Base-by-base conservation (phyloP, 1,140 invertebrate species). In the Pseudomyrmex concolor region DNA sequence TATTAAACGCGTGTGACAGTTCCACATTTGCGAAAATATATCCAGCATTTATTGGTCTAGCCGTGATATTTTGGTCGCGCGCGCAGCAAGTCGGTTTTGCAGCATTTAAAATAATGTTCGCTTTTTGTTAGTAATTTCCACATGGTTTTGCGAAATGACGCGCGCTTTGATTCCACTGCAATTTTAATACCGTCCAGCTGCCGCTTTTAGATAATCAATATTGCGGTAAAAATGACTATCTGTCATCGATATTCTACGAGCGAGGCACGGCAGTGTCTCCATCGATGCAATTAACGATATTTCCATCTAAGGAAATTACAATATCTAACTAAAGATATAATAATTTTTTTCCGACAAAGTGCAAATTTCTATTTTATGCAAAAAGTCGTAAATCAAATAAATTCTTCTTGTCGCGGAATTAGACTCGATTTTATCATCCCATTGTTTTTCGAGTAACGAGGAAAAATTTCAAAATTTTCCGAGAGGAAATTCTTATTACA, bases 161-260 rank as follows among this genome's bases (percentile, higher is more conserved):
- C 34, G 34, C 59, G 60, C 59, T 50, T 73, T 82, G 25, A 82
- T 64, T 82, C 50, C 12, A 22, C 48, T 82, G 48, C 48, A 82
- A 76, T 55, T 73, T 82, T 74, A 82, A 63, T 76, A 63, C 5
- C 71, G 43, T 63, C 25, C 45, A 73, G 48, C 12, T 76, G 22
- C 70, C 4, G 48, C 13, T 74, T 82, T 80, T 80, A 80, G 54
- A 70, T 59, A 71, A 80, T 71, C 54, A 43, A 71, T 80, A 80
- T 48, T 48, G 19, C 66, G 43, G 15, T 70, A 80, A 80, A 80
- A 80, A 78, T 78, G 15, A 70, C 43, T 55, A 77, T 77, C 43
- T 34, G 19, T 48, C 76, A 57, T 70, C 76, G 19, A 70, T 80
- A 71, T 13, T 71, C n/a, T 59, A 48, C 10, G 34, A 10, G 19